These are phyloP conservation scores for Hippoglossus hippoglossus DNA, from an alignment of 2,797 vertebrate species.

Conservation along the genomic window DNA sequence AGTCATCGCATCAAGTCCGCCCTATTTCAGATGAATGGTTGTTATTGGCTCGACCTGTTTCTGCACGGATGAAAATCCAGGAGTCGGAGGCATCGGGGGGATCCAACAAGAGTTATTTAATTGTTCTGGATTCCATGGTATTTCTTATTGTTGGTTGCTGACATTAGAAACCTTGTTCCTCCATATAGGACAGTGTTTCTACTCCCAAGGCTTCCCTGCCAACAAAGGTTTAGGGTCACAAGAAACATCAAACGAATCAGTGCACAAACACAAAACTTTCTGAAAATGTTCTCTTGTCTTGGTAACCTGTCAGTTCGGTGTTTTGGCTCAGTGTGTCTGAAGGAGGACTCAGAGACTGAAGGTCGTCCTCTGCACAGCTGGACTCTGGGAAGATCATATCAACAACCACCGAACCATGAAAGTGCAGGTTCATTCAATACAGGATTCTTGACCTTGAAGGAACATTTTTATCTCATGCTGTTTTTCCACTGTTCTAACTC, in stretches of 20 bases:
- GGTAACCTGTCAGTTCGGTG: constrained; percentile 15
- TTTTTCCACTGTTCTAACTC: constrained; percentile 4
- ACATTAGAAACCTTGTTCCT: constrained; percentile 12
- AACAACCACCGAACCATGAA: constrained; percentile 31
- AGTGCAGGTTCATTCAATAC: constrained; percentile 12
- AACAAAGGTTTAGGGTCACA: constrained; percentile 20
- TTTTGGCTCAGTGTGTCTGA: constrained; percentile 6
- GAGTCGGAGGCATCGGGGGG: too few species aligned
- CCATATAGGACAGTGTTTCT: constrained; percentile 7
- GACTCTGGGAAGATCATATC: constrained; percentile 18
- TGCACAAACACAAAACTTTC: constrained; percentile 25
- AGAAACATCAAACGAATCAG: constrained; percentile 8
- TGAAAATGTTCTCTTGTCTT: constrained; percentile 24
- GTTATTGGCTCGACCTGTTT: too few species aligned
- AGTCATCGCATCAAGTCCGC: too few species aligned
- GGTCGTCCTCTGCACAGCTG: constrained; percentile 15
- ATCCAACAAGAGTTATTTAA: neutral
- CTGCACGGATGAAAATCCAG: neutral
- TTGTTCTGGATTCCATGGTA: neutral
- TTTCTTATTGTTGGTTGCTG: constrained; percentile 15
- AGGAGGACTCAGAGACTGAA: neutral
- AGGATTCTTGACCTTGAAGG: constrained; percentile 23
- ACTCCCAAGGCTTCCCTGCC: constrained; percentile 13
- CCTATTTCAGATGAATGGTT: too few species aligned
- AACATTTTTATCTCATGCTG: neutral